These are phyloP conservation scores for Conus ventricosus DNA, from an alignment of 1,140 invertebrate species.

Conservation along the genomic window DNA sequence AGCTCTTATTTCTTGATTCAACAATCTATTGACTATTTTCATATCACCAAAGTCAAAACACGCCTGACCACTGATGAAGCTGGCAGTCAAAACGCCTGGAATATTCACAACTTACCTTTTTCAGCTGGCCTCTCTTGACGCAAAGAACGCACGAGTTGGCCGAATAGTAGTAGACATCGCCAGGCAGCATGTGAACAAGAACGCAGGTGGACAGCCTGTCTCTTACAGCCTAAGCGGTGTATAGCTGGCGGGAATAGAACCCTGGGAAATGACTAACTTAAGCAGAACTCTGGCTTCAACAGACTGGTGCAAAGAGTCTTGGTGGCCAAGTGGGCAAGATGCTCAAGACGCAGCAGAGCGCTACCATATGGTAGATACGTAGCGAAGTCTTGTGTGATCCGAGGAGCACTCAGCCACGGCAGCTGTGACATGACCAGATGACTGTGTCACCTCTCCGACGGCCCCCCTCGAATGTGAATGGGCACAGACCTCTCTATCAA, in stretches of 20 bases:
- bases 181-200: slow-evolving; percentile 63
- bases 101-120: slow-evolving; percentile 35
- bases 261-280: neutral
- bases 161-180: slow-evolving; percentile 70
- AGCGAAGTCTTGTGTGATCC: slow-evolving; percentile 11
- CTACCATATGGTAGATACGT: slow-evolving; percentile 37
- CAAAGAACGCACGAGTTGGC: slow-evolving; percentile 70
- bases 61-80: neutral
- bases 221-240: neutral
- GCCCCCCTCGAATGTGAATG: neutral
- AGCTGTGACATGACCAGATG: slow-evolving; percentile 34
- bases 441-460: slow-evolving; percentile 12
- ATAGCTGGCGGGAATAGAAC: neutral
- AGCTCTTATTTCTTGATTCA: no score
- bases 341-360: neutral
- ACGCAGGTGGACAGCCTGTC: slow-evolving; percentile 6
- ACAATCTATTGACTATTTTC: no score
- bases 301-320: neutral
- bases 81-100: neutral
- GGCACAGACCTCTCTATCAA: neutral
- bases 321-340: slow-evolving; percentile 17
- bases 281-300: slow-evolving; percentile 3
- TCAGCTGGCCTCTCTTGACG: slow-evolving; percentile 55
- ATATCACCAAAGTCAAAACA: no score
- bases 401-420: slow-evolving; percentile 25